Percentiles rank a stretch among this genome's conserved stretches.
Conservation (phyloP, 2,888 invertebrate genomes). For the Nomada fabriciana region DNA sequence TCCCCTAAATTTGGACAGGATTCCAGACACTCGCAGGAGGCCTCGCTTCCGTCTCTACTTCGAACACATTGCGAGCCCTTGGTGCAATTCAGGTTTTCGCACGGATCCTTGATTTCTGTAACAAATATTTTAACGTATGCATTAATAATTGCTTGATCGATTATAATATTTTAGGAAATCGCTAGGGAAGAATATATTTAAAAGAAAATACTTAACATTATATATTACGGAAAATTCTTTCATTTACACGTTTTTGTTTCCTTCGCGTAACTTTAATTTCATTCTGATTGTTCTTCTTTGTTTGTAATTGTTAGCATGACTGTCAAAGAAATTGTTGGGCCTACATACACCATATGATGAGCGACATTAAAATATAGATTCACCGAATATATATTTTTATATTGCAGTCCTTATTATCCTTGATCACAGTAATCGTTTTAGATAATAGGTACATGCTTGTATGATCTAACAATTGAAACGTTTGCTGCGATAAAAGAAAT, state of each 20-base stretch:
- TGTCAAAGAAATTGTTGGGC: no score
- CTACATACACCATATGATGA: no score
- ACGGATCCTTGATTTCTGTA: constrained; percentile 86
- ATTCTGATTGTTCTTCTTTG: neutral
- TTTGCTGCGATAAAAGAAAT: constrained; percentile 5
- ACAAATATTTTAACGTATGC: constrained; percentile 58
- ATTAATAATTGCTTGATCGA: constrained; percentile 7
- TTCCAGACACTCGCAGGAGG: constrained; percentile 91
- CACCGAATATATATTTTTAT: neutral
- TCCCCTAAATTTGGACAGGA: constrained; percentile 94
- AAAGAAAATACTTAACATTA: no score
- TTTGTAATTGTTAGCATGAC: no score
- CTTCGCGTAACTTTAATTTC: neutral
- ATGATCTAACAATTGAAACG: neutral
- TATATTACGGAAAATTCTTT: no score
- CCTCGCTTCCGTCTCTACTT: constrained; percentile 88
- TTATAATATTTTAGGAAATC: neutral
- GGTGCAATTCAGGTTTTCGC: constrained; percentile 86
- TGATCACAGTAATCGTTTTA: neutral
- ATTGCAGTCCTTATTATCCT: neutral
- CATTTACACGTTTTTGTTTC: no score
- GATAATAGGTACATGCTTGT: neutral
- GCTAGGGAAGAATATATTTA: neutral
- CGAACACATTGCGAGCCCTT: constrained; percentile 87
- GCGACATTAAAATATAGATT: neutral